A percentile compares a stretch with the other conserved stretches of the same genome.
Evolutionary conservation across 2,113 vertebrate species (phyloP).

Genomic region (Syrrhaptes paradoxus): DNA sequence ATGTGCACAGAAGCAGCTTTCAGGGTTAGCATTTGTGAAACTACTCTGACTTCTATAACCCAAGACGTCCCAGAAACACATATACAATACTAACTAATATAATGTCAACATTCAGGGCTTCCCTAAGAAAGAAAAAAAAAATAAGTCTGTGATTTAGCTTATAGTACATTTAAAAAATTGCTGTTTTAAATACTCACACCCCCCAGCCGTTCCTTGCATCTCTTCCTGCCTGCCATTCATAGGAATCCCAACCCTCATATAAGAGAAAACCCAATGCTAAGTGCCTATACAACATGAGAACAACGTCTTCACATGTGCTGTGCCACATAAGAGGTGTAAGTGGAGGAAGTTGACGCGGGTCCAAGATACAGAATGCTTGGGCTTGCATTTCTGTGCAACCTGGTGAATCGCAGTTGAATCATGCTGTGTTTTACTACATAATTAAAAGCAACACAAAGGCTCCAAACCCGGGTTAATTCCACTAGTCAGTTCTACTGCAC

Average conservation of each 20-base stretch:
- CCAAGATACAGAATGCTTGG: neutral
- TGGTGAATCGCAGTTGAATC: rapidly evolving
- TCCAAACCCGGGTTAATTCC: neutral
- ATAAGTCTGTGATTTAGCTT: neutral
- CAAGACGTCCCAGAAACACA: neutral
- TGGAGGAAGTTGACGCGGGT: neutral
- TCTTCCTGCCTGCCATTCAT: neutral
- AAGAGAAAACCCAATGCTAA: neutral
- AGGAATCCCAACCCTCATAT: neutral
- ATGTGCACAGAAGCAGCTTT: neutral
- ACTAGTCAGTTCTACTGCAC: rapidly evolving
- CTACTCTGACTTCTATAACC: neutral
- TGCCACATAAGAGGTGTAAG: rapidly evolving
- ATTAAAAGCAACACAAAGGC: neutral
- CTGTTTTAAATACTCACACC: neutral
- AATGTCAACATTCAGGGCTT: neutral
- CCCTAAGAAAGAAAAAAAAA: neutral
- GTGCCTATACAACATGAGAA: neutral
- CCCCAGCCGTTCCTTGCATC: neutral
- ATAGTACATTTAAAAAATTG: neutral
- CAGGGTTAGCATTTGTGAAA: neutral
- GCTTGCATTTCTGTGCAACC: neutral
- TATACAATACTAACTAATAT: neutral
- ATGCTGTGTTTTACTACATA: neutral
- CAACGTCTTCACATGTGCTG: rapidly evolving